These are phyloP conservation scores for Phallusia fumigata DNA, from an alignment of 23 tunicate genomes.

Conservation along the genomic window DNA sequence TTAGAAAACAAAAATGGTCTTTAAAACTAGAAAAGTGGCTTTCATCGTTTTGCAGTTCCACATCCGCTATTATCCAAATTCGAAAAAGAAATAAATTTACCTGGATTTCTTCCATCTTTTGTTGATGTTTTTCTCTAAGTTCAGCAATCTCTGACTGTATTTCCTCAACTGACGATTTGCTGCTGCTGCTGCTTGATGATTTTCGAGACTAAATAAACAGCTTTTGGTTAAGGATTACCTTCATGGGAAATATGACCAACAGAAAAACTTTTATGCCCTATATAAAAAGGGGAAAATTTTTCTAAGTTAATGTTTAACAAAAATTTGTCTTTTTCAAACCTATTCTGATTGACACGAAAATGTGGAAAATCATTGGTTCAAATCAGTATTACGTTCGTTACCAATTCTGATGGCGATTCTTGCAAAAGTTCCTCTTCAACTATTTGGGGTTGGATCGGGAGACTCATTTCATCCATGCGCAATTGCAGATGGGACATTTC, in stretches of 20 bases:
- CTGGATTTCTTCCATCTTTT: constrained; percentile 73
- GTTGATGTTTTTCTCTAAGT: constrained; percentile 50
- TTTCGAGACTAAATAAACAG: neutral
- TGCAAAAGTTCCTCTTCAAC: constrained; percentile 11
- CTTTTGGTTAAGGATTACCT: too few species aligned
- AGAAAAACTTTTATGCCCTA: too few species aligned
- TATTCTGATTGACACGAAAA: too few species aligned
- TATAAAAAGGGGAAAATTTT: too few species aligned
- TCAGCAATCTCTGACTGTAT: constrained; percentile 33
- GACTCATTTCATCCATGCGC: neutral
- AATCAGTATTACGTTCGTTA: neutral
- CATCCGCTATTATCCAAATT: too few species aligned
- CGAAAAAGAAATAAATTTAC: constrained; percentile 18
- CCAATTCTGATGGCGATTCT: neutral
- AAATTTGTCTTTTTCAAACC: too few species aligned
- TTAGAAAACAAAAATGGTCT: neutral
- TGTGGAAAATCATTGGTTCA: neutral
- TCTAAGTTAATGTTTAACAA: too few species aligned
- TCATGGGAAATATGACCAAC: too few species aligned
- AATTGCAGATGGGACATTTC: constrained; percentile 15
- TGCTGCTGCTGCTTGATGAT: constrained; percentile 18
- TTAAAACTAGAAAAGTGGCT: too few species aligned
- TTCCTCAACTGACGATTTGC: constrained; percentile 17
- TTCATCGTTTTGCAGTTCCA: too few species aligned
- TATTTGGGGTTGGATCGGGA: constrained; percentile 2